Conservation (phyloP, 2,888 invertebrate genomes). For the Catonia carolina region DNA sequence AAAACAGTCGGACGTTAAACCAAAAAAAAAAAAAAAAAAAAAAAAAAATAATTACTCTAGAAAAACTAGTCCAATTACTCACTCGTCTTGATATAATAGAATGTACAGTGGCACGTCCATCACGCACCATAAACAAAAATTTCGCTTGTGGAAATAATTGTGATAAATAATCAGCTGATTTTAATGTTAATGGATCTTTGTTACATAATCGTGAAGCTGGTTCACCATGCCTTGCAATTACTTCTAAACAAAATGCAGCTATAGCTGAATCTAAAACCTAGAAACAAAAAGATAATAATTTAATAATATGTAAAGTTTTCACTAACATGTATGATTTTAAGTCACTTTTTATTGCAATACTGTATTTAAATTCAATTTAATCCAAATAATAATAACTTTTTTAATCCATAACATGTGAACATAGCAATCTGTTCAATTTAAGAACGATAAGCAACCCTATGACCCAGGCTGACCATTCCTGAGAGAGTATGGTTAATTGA, state of each 20-base stretch:
- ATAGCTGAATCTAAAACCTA: conserved; percentile 89
- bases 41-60: background rate
- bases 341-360: too few relatives aligned
- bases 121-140: conserved; percentile 96
- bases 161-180: conserved; percentile 91
- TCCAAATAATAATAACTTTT: too few relatives aligned
- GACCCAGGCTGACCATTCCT: too few relatives aligned
- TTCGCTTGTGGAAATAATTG: conserved; percentile 96
- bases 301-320: too few relatives aligned
- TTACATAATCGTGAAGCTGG: conserved; percentile 93
- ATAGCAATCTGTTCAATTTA: too few relatives aligned
- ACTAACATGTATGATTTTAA: too few relatives aligned
- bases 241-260: conserved; percentile 92
- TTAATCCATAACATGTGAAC: too few relatives aligned
- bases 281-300: conserved; percentile 25
- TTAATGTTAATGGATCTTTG: conserved; percentile 97
- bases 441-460: too few relatives aligned
- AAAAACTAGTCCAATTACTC: conserved; percentile 27
- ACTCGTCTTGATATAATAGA: conserved; percentile 95
- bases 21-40: too few relatives aligned
- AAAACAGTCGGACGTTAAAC: too few relatives aligned
- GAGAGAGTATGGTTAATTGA: too few relatives aligned
- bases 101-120: conserved; percentile 97
- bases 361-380: too few relatives aligned
- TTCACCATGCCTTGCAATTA: conserved; percentile 93